Evolutionary conservation across 2,113 vertebrate species (phyloP), one percentile per base, ranked within the genome.

Genomic region (Hydrochoerus hydrochaeris): DNA sequence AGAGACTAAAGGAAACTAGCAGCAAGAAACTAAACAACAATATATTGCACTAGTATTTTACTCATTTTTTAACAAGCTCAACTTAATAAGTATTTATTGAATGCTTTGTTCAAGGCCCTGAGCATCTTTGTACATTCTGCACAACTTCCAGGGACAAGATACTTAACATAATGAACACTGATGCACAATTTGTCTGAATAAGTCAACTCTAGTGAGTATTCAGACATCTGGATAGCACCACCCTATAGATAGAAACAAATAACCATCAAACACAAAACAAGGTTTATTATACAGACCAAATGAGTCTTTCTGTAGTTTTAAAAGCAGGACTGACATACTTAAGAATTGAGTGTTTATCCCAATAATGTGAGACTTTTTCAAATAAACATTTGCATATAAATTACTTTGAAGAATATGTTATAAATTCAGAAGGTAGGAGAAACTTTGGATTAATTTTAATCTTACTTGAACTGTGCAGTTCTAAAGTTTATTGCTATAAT

Each of bases 371-470:
- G 62, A 82, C 32, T 94, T 98, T 98, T 91, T 96, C 90, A 96
- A 98, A 98, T 97, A 98, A 98, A 94, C 88, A 97, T 98, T 98
- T 98, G 77, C 97, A 98, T 98, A 96, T 96, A 98, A 97, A 98
- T 98, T 98, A 85, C 77, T 96, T 98, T 96, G 88, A 96, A 96
- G 69, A 96, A 60, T 97, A 65, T 95, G 77, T 97, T 98, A 96
- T n/a, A 80, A 96, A 88, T 44, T 46, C 81, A 95, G 85, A 84
- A 96, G 80, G 54, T 87, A 67, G 95, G 93, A 96, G 87, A n/a
- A 77, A 96, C 46, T 96, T 2, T 87, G 60, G 98, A 97, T 96
- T n/a, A 97, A 97, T 98, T 97, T 57, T 95, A 98, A 98, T 98
- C 82, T 41, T 77, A 95, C 65, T 88, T 91, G 67, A 96, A 3